Base-by-base conservation (phyloP, 2,888 invertebrate genomes). In the Oxytorus armatus region DNA sequence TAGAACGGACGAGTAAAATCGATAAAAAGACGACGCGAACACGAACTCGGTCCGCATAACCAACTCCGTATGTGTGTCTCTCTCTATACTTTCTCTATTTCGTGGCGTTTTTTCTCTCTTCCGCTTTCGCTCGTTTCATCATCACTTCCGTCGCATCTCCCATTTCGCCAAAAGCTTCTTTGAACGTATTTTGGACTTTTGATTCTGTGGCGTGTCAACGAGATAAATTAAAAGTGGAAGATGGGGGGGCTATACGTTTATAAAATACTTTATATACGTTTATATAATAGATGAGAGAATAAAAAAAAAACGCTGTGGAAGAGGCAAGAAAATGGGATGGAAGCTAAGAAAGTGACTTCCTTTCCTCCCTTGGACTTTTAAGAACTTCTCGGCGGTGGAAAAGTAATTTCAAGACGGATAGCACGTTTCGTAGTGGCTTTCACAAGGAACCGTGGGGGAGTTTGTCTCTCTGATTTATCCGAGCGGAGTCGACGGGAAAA, bases 1-100 rank as follows among this genome's bases (percentile, higher is more conserved):
- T 83, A 82, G 79, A 82, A 76, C 81, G 79, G 61, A 73, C 57
- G 77, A 77, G 77, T 80, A 85, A n/a, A n/a, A 84, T 85, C 84
- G 83, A 85, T 85, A 84, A 66, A 77, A 61, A 77, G 73, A 65
- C 77, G 82, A 73, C 76, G 65, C 49, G 55, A 53, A 73, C 53
- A 72, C 81, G 72, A 61, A 49, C 69, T 69, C 63, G 69, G 42
- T 69, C 47, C 39, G 61, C 59, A 77, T 53, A 23, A 70, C 39
- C 44, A 55, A 51, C 18, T 72, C 42, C 84, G 75, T 82, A 59
- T 77, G 74, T 59, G 23, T 59, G 36, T 61, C 72, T 66, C 68
- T 63, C 49, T 57, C 39, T 36, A 16, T 3, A 3, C 4, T 16
- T 49, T 59, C 44, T 36, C 18, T 76, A 33, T 51, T 36, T 39